Base-by-base conservation (phyloP, 2,888 invertebrate genomes). In the Thecocarcelia acutangulata region DNA sequence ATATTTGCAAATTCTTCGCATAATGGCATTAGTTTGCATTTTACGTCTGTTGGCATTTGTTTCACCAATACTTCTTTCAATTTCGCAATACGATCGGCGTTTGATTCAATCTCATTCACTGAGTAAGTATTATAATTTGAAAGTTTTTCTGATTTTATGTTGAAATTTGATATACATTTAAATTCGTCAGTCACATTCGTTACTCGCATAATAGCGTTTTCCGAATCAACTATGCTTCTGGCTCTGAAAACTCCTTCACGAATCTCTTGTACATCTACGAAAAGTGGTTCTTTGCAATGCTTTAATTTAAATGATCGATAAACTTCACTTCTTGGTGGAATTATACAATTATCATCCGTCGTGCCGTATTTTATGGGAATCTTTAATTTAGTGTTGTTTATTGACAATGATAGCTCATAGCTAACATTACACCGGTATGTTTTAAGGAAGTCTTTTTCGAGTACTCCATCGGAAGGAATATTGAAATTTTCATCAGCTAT, bases 401-500 rank as follows among this genome's bases (percentile, higher is more conserved):
- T 33, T 15, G 33, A 54, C 3, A 15, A 54, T 19, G 33, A n/a
- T 15, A 3, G n/a, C 54, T 54, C 33, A 11, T 54, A 54, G 12
- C 15, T 12, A 33, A 54, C 33, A 9, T 54, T 54, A n/a, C n/a
- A n/a, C n/a, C n/a, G n/a, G 54, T 33, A 54, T 54, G 15, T 15
- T 54, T 33, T 54, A 3, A 54, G 24, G 15, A 54, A 54, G 15
- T 54, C 28, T 33, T 33, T 28, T 6, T 33, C 54, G 2, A 54
- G 28, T 54, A 54, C 33, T 33, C 33, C 54, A 13, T 54, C 54
- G 8, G 54, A n/a, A n/a, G n/a, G n/a, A n/a, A n/a, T n/a, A n/a
- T n/a, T n/a, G n/a, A n/a, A n/a, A n/a, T n/a, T n/a, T 9, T 33
- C 54, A 15, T 54, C 33, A 8, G 33, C 54, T 3, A 54, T 15